Evolutionary conservation across 2,113 vertebrate species (phyloP).

Genomic region (Monopterus albus): DNA sequence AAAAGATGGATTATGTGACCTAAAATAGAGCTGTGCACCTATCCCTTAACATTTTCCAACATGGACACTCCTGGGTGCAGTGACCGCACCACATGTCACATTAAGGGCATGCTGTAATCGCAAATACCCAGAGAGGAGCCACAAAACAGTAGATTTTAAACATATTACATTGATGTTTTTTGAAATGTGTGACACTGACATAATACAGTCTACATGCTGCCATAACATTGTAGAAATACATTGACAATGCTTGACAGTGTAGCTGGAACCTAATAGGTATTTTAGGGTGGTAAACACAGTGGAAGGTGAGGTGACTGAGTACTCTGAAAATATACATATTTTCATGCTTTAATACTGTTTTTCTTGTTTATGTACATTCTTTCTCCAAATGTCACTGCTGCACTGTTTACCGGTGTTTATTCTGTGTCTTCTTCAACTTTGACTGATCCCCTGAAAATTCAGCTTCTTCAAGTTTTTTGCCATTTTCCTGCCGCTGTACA

Average conservation of each 20-base stretch:
- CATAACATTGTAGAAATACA: neutral
- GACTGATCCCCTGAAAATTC: too few species aligned
- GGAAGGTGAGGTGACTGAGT: too few species aligned
- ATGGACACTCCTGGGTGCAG: conserved; percentile 20
- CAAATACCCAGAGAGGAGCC: conserved; percentile 32
- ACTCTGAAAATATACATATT: neutral
- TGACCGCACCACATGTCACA: conserved; percentile 56
- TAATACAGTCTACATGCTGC: too few species aligned
- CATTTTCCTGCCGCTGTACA: neutral
- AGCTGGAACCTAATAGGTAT: neutral
- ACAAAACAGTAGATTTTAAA: neutral
- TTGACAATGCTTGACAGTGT: neutral
- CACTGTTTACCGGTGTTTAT: neutral
- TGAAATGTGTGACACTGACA: neutral
- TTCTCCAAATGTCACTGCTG: neutral
- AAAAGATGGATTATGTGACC: conserved; percentile 56
- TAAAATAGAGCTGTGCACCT: conserved; percentile 63
- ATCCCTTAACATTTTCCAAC: conserved; percentile 54
- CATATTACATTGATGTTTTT: neutral
- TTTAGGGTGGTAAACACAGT: neutral
- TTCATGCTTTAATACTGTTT: neutral
- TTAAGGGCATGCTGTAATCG: conserved; percentile 29
- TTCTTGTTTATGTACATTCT: neutral
- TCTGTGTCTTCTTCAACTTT: too few species aligned
- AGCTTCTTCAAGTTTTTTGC: neutral